Evolutionary conservation across 2,113 vertebrate genomes (phyloP).

Genomic region (Aythya baeri): DNA sequence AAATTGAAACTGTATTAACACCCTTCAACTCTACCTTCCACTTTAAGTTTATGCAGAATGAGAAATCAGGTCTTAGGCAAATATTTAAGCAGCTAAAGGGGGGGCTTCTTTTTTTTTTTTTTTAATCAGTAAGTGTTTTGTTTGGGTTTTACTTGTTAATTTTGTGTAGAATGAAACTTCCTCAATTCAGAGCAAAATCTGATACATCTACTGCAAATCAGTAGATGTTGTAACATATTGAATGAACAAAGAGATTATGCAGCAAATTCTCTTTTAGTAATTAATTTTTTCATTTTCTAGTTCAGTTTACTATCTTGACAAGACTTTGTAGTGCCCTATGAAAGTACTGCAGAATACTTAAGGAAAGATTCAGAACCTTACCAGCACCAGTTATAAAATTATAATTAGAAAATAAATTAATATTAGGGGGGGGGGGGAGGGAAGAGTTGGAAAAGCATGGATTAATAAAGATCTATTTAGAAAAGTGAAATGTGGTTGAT

Average conservation of each 20-base stretch:
- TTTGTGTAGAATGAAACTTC: neutral
- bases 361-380: neutral
- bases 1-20: neutral
- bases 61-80: neutral
- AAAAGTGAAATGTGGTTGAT: neutral
- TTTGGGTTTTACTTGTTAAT: neutral
- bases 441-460: neutral
- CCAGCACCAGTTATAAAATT: neutral
- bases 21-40: neutral
- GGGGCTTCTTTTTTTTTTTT: neutral
- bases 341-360: neutral
- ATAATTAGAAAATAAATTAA: neutral
- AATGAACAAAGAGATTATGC: neutral
- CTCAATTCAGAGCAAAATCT: neutral
- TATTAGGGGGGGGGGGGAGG: neutral
- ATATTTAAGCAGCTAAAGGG: neutral
- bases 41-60: neutral
- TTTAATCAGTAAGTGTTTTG: neutral
- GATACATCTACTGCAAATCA: neutral
- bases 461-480: neutral
- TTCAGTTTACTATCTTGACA: neutral
- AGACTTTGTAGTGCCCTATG: neutral
- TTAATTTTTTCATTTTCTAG: neutral
- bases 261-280: neutral
- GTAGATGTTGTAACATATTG: neutral